A percentile compares a stretch with the other conserved stretches of the same genome.
These are phyloP conservation scores for Megaceryle torquata DNA, from an alignment of 2,113 vertebrate species.

Conservation along the genomic window DNA sequence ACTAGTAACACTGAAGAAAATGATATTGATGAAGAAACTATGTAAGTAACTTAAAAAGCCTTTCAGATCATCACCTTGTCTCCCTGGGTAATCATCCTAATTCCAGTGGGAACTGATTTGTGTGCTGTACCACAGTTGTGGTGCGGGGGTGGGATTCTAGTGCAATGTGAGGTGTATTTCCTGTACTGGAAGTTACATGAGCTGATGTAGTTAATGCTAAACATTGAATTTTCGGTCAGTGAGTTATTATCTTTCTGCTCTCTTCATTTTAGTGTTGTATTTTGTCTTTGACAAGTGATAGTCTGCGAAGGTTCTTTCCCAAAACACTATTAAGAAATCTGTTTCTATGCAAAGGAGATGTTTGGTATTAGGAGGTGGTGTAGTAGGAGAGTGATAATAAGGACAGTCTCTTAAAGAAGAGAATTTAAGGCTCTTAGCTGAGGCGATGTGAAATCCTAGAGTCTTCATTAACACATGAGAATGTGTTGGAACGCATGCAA, in stretches of 20 bases:
- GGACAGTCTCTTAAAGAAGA: not conserved
- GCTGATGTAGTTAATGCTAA: not conserved
- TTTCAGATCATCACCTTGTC: not conserved
- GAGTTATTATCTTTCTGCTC: not conserved
- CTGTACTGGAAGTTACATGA: not conserved
- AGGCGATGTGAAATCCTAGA: not conserved
- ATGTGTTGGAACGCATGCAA: not conserved
- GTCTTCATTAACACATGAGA: not conserved
- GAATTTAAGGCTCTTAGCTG: not conserved
- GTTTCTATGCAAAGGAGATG: not conserved
- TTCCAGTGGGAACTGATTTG: not conserved
- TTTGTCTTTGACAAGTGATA: constrained; percentile 22
- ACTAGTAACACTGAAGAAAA: constrained; percentile 99
- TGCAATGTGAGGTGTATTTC: not conserved
- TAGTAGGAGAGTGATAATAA: not conserved
- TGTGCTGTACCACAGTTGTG: not conserved
- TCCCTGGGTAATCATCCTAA: not conserved
- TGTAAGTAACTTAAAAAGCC: constrained; percentile 77
- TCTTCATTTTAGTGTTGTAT: not conserved
- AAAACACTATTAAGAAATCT: not conserved
- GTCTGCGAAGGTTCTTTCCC: constrained; percentile 10
- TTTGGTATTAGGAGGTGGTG: constrained; percentile 3
- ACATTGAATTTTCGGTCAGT: not conserved
- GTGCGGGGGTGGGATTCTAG: not conserved
- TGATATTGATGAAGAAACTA: constrained; percentile 97